A percentile compares a stretch with the other conserved stretches of the same genome.
phyloP scores from a whole-genome alignment of 2,113 vertebrate genomes.

The Petroica traversi region DNA sequence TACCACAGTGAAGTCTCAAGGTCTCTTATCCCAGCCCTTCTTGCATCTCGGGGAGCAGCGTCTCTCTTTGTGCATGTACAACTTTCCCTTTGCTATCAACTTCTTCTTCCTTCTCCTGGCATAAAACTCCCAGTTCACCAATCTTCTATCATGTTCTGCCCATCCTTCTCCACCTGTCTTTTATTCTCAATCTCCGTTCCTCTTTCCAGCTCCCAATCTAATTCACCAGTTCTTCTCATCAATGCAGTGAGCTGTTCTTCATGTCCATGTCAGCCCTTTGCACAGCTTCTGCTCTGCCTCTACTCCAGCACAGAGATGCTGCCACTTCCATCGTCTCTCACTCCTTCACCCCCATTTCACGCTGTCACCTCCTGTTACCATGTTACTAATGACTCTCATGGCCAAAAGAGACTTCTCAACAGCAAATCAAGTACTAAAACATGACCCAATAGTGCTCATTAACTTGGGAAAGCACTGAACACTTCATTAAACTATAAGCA shows the following conservation, averaged over 20 bases:
- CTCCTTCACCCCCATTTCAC: not conserved
- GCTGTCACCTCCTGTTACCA: not conserved
- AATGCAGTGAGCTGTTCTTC: not conserved
- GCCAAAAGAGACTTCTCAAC: not conserved
- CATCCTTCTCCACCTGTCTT: not conserved
- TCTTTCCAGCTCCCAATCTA: not conserved
- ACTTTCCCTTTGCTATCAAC: not conserved
- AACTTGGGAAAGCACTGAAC: not conserved
- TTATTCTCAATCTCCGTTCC: not conserved
- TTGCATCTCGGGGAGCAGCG: not conserved
- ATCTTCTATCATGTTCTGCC: accelerated
- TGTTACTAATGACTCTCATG: not conserved
- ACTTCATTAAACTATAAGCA: not conserved
- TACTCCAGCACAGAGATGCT: not conserved
- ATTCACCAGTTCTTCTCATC: not conserved
- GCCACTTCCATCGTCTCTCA: not conserved
- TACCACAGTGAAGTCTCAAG: not conserved
- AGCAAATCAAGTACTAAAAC: not conserved
- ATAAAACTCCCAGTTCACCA: not conserved
- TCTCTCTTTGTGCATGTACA: not conserved
- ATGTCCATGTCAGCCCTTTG: not conserved
- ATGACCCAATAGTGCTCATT: not conserved
- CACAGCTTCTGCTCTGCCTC: not conserved
- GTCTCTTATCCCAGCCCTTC: not conserved
- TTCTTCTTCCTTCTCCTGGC: not conserved